Evolutionary conservation across 2,113 vertebrate genomes (phyloP), one percentile per base, ranked within the genome.

Genomic region (Polyodon spathula): DNA sequence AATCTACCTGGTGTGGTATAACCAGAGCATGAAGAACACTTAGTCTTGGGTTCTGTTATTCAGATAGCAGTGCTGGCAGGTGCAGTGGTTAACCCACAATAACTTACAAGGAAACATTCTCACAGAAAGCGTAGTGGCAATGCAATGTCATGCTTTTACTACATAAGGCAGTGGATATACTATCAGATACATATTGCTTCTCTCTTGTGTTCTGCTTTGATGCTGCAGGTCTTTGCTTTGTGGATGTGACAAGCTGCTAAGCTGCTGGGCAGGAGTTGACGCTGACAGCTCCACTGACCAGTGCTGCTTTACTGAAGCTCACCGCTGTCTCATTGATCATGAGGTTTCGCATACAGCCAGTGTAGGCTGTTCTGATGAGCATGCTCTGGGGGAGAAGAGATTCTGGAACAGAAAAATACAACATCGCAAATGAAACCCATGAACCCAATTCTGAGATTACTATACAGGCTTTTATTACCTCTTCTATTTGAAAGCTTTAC

Each of bases 281-380:
- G 71, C 90, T 89, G 62, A 98, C 89, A 0, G 90, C 91, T 2
- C 96, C 95, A 0, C 82, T 93, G 66, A 97, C 90, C 68, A 95
- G 72, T 39, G 79, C 82, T 6, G 90, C 89, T 76, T 93, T 93
- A 63, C 78, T 92, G 73, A 97, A 90, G 79, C 85, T 92, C 58
- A 91, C 90, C 12, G 68, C 73, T 53, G 72, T 89, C 66, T 88
- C 81, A 11, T 95, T 90, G 67, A 97, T 85, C 70, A 76, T 79
- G 71, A 97, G 84, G 73, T 92, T 92, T 69, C 89, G 91, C 75
- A 98, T 79, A 52, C 96, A 98, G 70, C 96, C 96, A 41, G 87
- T 82, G 61, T 90, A 97, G 44, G 88, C 79, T 56, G 77, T 90
- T 59, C 71, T 81, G 56, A 83, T 87, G 16, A 73, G 78, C 67